Conservation (phyloP, 2,113 vertebrate genomes). For the Thamnaconus septentrionalis region DNA sequence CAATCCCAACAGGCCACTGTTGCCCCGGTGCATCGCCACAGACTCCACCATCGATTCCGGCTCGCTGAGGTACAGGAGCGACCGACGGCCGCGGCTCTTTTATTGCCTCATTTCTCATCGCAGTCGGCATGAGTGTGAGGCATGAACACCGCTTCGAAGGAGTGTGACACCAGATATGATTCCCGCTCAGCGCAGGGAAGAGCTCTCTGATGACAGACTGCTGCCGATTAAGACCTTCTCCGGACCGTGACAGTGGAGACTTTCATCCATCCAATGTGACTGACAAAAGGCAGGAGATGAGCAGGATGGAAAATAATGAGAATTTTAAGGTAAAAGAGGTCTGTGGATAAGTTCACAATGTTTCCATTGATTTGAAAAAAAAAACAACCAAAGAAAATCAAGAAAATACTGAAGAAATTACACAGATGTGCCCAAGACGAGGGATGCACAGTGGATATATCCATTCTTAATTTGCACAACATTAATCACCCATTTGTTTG, state of each 20-base stretch:
- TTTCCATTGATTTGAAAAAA: no score
- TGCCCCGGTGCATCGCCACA: slow-evolving; percentile 11
- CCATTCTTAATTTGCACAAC: no score
- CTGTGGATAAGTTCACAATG: no score
- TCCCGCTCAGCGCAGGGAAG: slow-evolving; percentile 1
- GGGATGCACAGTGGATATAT: no score
- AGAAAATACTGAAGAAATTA: no score
- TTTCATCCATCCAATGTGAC: slow-evolving; percentile 22
- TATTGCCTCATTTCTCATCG: slow-evolving; percentile 14
- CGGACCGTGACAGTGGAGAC: slow-evolving; percentile 54
- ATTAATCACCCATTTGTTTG: no score
- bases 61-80: slow-evolving; percentile 14
- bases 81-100: slow-evolving; percentile 28
- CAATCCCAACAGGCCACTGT: slow-evolving; percentile 9
- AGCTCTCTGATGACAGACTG: slow-evolving; percentile 28
- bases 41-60: slow-evolving; percentile 20
- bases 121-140: not conserved
- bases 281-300: no score
- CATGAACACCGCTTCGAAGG: not conserved
- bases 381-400: no score
- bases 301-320: no score
- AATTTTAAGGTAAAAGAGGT: no score
- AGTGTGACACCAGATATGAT: slow-evolving; percentile 9
- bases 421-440: no score
- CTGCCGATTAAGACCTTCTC: slow-evolving; percentile 21